Evolutionary conservation across 2,888 invertebrate species (phyloP).

Genomic region (Eubasilissa splendida): DNA sequence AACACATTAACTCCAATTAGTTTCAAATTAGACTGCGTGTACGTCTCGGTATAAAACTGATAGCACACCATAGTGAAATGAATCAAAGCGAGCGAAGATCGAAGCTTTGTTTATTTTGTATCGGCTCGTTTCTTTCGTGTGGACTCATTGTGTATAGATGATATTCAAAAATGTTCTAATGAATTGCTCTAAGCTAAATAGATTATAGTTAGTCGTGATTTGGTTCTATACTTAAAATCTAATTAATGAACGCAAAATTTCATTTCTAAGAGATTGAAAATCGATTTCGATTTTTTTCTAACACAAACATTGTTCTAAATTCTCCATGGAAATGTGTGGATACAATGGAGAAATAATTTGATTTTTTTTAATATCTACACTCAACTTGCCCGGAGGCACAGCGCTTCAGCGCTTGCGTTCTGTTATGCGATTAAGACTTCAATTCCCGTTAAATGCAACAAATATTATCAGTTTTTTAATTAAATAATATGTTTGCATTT

Average conservation of each 20-base stretch:
- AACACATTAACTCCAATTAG: constrained; percentile 53
- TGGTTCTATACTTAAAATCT: not conserved
- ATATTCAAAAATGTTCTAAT: constrained; percentile 10
- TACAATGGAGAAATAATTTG: no score
- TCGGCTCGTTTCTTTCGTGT: not conserved
- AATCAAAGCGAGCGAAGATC: constrained; percentile 19
- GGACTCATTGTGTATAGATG: not conserved
- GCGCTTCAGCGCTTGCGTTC: no score
- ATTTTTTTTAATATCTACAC: no score
- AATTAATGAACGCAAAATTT: constrained; percentile 17
- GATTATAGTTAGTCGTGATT: not conserved
- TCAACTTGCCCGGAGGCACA: no score
- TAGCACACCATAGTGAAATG: constrained; percentile 26
- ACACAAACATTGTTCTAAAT: no score
- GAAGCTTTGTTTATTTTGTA: constrained; percentile 11
- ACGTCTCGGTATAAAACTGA: constrained; percentile 41
- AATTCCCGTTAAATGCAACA: no score
- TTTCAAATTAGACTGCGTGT: constrained; percentile 51
- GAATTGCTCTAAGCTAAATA: constrained; percentile 10
- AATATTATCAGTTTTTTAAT: no score
- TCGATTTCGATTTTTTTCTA: not conserved
- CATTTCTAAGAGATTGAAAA: constrained; percentile 6
- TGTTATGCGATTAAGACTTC: no score
- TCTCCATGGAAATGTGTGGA: no score
- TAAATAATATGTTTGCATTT: no score